phyloP scores from a whole-genome alignment of 2,797 vertebrate species.

The Poecile montanus region DNA sequence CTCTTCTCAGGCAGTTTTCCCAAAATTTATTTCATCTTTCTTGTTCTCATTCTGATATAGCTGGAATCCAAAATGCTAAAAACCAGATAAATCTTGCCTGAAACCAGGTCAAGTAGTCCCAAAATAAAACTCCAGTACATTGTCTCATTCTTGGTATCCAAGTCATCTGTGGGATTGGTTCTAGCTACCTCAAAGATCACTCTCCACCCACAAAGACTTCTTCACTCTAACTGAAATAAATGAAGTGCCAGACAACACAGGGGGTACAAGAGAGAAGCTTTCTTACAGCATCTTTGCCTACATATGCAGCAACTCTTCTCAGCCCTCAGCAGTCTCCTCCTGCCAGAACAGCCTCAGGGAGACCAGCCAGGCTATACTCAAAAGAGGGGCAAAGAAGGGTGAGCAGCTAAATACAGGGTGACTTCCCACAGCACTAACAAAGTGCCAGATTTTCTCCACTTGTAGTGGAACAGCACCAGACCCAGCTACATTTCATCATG shows the following conservation, averaged over 20 bases:
- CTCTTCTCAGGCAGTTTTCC: background rate
- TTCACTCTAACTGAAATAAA: conserved; percentile 13
- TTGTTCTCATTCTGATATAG: background rate
- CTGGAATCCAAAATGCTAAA: conserved; percentile 15
- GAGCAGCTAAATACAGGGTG: background rate
- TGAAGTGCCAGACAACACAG: conserved; percentile 43
- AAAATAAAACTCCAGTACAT: conserved; percentile 20
- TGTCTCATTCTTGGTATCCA: background rate
- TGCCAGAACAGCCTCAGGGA: background rate
- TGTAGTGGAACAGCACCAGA: background rate
- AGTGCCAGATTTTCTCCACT: background rate
- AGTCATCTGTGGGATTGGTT: background rate
- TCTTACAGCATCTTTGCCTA: background rate
- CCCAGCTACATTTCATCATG: background rate
- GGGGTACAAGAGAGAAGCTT: background rate
- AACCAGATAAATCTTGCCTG: background rate
- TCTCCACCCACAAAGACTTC: conserved; percentile 39
- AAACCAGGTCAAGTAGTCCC: conserved; percentile 31
- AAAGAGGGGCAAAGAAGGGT: background rate
- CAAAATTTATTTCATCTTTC: background rate
- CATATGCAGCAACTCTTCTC: background rate
- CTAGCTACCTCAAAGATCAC: background rate
- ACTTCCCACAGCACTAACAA: background rate
- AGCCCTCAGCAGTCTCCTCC: background rate
- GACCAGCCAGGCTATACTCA: background rate